Conservation (phyloP, 2,888 invertebrate species). For the Drosophila melanosoma region DNA sequence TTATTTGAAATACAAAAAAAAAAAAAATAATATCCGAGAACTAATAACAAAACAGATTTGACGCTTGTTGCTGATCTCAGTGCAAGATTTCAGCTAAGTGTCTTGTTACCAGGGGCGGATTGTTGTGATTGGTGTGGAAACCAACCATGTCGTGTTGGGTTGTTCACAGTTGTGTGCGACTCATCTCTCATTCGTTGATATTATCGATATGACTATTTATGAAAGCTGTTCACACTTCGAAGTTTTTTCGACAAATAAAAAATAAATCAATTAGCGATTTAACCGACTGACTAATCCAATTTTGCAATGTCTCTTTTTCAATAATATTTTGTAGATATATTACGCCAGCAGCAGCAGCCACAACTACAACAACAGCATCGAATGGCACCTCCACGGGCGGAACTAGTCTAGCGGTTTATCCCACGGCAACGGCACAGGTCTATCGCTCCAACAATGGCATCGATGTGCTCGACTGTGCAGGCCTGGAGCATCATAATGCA, state of each 20-base stretch:
- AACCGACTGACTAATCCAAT: slow-evolving; percentile 52
- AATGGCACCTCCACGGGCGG: slow-evolving; percentile 51
- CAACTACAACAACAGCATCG: slow-evolving; percentile 57
- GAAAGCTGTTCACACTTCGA: slow-evolving; percentile 61
- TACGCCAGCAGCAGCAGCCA: slow-evolving; percentile 82
- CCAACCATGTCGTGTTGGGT: slow-evolving; percentile 14
- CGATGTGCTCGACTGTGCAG: slow-evolving; percentile 74
- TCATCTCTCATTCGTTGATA: slow-evolving; percentile 39
- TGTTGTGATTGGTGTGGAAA: slow-evolving; percentile 5
- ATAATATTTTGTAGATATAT: slow-evolving; percentile 79
- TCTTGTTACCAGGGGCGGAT: slow-evolving; percentile 49
- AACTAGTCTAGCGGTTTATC: slow-evolving; percentile 81
- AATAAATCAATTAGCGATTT: slow-evolving; percentile 69
- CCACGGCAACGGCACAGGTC: slow-evolving; percentile 79
- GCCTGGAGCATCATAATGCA: slow-evolving; percentile 59
- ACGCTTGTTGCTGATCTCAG: neutral
- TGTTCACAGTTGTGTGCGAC: slow-evolving; percentile 73
- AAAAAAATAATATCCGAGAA: slow-evolving; percentile 14
- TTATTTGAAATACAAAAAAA: slow-evolving; percentile 29
- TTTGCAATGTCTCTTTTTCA: slow-evolving; percentile 23
- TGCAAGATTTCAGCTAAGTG: slow-evolving; percentile 20
- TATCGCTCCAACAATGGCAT: slow-evolving; percentile 78
- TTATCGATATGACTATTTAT: slow-evolving; percentile 45
- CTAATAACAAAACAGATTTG: slow-evolving; percentile 11
- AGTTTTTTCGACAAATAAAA: slow-evolving; percentile 63